Base-by-base conservation (phyloP, 2,888 invertebrate species). In the Pantelozetes paolii region DNA sequence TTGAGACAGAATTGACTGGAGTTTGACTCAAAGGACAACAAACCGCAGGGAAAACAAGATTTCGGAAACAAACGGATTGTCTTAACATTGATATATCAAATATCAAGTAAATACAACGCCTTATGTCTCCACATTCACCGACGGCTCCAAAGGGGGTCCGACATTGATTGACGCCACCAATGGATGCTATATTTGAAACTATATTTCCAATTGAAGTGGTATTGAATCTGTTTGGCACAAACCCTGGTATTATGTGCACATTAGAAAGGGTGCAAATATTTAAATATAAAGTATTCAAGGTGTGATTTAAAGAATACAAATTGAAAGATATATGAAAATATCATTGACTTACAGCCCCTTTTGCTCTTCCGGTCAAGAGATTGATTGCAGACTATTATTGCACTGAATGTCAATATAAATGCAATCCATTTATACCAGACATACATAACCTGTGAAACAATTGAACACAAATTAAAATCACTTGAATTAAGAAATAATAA, bases 31-130 rank as follows among this genome's bases (percentile, higher is more conserved):
- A 48, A 45, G 94, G 94, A 82, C 94, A 94, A 81, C 94, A 94
- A 1, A 94, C 94, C 1, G 94, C 94, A 0, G 94, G 94, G 1
- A 92, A 90, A 80, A 94, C 93, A 1, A 94, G 85, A 77, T 90
- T 91, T 83, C 94, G 93, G 81, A 94, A 94, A 80, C 94, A 94
- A 13, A 94, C 84, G 0, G 93, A 93, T 80, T 92, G 91, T 40
- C 94, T 84, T 23, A 94, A 84, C 81, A 89, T 90, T 18, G 89
- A 88, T 71, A 94, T 59, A 54, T 79, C 77, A 84, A 79, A 77
- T 11, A 79, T 48, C 8, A 77, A 72, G 26, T 77, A 77, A 36
- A 82, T 94, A 91, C 28, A 94, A 83, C 0, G 93, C 83, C 92
- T 91, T 23, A 94, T 84, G 81, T 94, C 94, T 80, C 92, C 90